These are phyloP conservation scores for Pilophorus perplexus DNA, from an alignment of 2,888 invertebrate genomes.

Conservation along the genomic window DNA sequence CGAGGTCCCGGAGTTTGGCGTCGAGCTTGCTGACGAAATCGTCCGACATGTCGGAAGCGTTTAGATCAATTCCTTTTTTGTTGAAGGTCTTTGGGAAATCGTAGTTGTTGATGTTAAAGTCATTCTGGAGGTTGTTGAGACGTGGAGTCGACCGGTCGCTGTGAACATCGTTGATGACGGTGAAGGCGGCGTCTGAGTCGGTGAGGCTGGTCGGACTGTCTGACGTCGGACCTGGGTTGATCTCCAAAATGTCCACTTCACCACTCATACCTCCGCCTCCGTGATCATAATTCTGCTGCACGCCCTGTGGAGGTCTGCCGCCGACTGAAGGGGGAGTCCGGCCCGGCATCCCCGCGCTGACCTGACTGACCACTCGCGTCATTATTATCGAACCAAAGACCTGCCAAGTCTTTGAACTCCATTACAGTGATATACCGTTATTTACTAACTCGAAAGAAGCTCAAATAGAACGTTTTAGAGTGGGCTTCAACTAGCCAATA, in stretches of 20 bases:
- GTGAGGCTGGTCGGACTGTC: constrained; percentile 14
- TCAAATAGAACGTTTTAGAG: too few species aligned
- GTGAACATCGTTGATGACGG: constrained; percentile 37
- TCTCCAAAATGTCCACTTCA: constrained; percentile 29
- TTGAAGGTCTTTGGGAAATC: constrained; percentile 18
- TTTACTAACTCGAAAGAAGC: too few species aligned
- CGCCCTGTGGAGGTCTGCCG: constrained; percentile 15
- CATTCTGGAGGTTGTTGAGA: neutral
- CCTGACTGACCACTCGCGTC: constrained; percentile 40
- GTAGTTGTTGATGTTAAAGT: constrained; percentile 9
- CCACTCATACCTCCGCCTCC: constrained; percentile 8
- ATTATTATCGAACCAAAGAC: constrained; percentile 41
- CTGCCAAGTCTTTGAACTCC: constrained; percentile 41
- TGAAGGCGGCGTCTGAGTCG: constrained; percentile 36
- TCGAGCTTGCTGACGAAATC: constrained; percentile 58
- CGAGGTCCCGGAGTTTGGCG: constrained; percentile 66
- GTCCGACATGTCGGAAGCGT: constrained; percentile 27
- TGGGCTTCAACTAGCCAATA: too few species aligned
- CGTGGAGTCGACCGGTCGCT: constrained; percentile 30
- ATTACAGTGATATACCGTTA: too few species aligned
- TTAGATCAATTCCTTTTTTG: constrained; percentile 25
- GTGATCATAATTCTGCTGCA: constrained; percentile 17
- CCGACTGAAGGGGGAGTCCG: constrained; percentile 28
- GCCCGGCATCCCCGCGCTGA: constrained; percentile 4
- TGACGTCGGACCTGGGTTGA: constrained; percentile 4